Conservation (phyloP, 2,797 vertebrate species). For the Pseudochirops cupreus region DNA sequence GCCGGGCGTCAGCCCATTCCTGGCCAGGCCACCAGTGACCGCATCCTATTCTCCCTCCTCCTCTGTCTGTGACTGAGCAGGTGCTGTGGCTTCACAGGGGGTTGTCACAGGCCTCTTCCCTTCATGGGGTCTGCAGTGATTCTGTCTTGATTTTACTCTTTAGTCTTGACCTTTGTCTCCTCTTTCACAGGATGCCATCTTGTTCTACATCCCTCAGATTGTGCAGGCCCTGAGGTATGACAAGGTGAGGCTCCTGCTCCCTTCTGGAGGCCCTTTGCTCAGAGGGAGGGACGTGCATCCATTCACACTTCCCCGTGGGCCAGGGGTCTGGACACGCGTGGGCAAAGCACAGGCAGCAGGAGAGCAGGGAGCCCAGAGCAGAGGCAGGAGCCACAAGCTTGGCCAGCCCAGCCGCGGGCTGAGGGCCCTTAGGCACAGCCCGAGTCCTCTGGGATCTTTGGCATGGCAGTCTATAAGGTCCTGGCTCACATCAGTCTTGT, state of each 20-base stretch:
- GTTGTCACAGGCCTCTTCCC: background rate
- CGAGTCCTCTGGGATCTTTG: background rate
- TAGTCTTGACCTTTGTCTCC: background rate
- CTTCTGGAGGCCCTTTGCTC: too few relatives aligned
- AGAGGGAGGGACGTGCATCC: too few relatives aligned
- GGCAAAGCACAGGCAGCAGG: too few relatives aligned
- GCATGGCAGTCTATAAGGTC: background rate
- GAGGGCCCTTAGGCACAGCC: too few relatives aligned
- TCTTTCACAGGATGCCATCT: constrained; percentile 93
- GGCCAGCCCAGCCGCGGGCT: too few relatives aligned
- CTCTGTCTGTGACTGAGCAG: too few relatives aligned
- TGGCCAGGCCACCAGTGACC: background rate
- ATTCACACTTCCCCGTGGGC: too few relatives aligned
- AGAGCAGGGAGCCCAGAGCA: background rate
- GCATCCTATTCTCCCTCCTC: background rate
- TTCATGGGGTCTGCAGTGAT: too few relatives aligned
- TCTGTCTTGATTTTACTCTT: background rate
- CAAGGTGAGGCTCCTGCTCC: constrained; percentile 89
- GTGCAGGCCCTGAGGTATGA: constrained; percentile 98
- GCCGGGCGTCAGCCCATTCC: background rate
- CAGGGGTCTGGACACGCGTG: too few relatives aligned
- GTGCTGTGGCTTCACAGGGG: background rate
- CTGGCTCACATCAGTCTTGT: background rate
- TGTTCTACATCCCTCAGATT: constrained; percentile 99
- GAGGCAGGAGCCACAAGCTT: background rate